phyloP scores from a whole-genome alignment of 2,113 vertebrate genomes.

The Martes martes region DNA sequence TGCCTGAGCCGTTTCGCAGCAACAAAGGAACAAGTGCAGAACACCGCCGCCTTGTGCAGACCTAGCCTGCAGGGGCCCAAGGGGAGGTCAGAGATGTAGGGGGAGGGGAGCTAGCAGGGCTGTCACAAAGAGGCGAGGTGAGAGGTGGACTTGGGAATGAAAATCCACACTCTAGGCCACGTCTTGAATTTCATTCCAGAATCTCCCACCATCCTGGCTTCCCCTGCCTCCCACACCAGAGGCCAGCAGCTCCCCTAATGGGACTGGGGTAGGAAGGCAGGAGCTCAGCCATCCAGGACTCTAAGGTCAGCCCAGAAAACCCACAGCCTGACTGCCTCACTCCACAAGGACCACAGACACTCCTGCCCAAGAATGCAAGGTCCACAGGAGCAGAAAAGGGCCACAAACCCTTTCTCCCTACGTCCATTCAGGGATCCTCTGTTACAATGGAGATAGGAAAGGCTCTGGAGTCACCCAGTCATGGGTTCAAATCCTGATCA shows the following conservation, averaged over 20 bases:
- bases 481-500: not conserved
- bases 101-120: not conserved
- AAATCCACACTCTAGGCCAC: not conserved
- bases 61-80: conserved; percentile 52
- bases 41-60: conserved; percentile 64
- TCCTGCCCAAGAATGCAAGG: not conserved
- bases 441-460: not conserved
- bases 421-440: not conserved
- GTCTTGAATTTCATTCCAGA: conserved; percentile 25
- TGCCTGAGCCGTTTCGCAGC: conserved; percentile 75
- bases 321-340: not conserved
- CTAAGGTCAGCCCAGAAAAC: not conserved
- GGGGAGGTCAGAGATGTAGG: conserved; percentile 38
- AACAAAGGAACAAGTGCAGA: conserved; percentile 77
- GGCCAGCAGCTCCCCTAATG: not conserved
- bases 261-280: not conserved
- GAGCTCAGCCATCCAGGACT: not conserved
- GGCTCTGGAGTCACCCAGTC: not conserved
- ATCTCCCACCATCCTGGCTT: not conserved
- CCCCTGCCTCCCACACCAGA: not conserved
- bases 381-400: not conserved
- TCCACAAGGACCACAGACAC: not conserved
- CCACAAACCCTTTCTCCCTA: not conserved
- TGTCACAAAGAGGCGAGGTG: not conserved
- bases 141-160: conserved; percentile 20